phyloP scores from a whole-genome alignment of 2,797 vertebrate species.

The Sebastes melanostomus region DNA sequence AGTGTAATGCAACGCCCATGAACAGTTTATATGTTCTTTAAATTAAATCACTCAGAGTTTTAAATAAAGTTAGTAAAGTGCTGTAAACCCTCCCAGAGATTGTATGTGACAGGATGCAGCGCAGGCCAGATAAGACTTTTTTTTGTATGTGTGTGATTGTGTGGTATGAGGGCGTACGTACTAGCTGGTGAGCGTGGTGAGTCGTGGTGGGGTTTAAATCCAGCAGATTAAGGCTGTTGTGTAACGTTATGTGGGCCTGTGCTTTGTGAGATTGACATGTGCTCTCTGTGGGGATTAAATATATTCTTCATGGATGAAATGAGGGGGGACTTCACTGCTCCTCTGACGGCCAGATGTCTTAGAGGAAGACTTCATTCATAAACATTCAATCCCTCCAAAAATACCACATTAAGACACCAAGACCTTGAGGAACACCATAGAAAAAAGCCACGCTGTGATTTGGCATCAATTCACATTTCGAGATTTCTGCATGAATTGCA shows the following conservation, averaged over 20 bases:
- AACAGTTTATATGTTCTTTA: neutral
- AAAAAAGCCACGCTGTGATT: too few relatives aligned
- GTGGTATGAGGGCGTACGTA: neutral
- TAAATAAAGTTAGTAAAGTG: neutral
- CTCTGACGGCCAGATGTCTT: neutral
- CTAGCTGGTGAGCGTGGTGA: neutral
- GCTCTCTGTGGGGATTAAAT: conserved; percentile 28
- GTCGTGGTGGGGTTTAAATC: conserved; percentile 31
- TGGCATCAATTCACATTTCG: too few relatives aligned
- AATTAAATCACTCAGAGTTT: neutral
- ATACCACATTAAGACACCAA: too few relatives aligned
- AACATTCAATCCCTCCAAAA: too few relatives aligned
- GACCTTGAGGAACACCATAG: too few relatives aligned
- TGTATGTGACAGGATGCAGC: neutral
- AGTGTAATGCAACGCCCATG: neutral
- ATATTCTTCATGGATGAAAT: neutral
- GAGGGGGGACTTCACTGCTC: neutral
- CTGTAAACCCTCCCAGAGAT: neutral
- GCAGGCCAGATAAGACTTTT: neutral
- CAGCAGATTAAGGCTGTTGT: conserved; percentile 54
- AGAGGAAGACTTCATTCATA: too few relatives aligned
- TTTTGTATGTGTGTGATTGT: neutral
- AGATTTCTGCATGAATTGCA: too few relatives aligned
- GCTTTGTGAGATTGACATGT: conserved; percentile 42
- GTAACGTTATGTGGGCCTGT: conserved; percentile 37